phyloP scores from a whole-genome alignment of 2,113 vertebrate species.

The Bambusicola thoracicus region DNA sequence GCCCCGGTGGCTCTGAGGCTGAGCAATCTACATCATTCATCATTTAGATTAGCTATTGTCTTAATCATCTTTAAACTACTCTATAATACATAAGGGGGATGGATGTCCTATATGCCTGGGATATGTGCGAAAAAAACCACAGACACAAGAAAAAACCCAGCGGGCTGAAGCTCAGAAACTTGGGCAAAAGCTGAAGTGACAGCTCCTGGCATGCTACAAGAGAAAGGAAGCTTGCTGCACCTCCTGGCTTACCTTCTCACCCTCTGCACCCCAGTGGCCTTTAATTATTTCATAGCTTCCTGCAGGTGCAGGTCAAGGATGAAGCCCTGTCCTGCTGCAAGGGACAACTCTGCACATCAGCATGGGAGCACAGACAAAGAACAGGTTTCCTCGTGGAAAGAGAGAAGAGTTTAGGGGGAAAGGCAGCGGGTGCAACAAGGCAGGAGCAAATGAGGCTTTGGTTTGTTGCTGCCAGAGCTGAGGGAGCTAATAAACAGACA shows the following conservation, averaged over 20 bases:
- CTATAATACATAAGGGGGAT: conserved; percentile 52
- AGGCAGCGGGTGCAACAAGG: background rate
- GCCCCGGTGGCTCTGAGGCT: conserved; percentile 5
- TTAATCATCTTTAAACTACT: conserved; percentile 66
- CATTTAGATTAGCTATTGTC: conserved; percentile 65
- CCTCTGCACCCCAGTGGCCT: background rate
- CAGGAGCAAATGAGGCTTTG: conserved; percentile 49
- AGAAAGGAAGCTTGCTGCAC: conserved; percentile 28
- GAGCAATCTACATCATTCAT: conserved; percentile 61
- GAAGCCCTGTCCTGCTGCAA: background rate
- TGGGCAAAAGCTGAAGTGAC: background rate
- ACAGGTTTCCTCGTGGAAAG: background rate
- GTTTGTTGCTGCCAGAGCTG: conserved; percentile 16
- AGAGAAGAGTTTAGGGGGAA: background rate
- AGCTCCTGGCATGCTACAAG: background rate
- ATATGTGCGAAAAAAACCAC: background rate
- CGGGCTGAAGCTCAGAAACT: background rate
- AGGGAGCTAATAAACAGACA: conserved; percentile 70
- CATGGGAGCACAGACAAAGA: background rate
- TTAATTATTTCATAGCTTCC: background rate
- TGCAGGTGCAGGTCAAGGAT: background rate
- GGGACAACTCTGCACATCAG: fast-evolving
- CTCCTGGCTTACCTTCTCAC: background rate
- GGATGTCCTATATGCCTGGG: background rate
- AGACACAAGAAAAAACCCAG: background rate